Percentiles rank a stretch among this genome's conserved stretches.
Evolutionary conservation across 2,888 invertebrate genomes (phyloP).

Genomic region (Philonicus albiceps): DNA sequence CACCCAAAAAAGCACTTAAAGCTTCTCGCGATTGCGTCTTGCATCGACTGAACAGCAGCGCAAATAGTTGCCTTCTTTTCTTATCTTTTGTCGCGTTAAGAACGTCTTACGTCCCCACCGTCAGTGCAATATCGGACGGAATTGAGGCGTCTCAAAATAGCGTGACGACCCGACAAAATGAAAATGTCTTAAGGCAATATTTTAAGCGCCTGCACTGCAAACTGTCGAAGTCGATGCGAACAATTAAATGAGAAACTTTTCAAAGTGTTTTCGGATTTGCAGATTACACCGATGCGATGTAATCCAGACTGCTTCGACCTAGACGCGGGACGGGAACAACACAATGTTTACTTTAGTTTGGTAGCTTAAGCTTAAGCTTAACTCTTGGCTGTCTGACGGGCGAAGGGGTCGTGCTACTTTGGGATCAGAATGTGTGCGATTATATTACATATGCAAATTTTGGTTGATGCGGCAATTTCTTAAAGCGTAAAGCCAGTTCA

Average conservation of each 20-base stretch:
- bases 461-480: neutral
- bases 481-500: neutral
- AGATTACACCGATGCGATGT: neutral
- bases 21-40: neutral
- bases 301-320: neutral
- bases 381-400: neutral
- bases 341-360: neutral
- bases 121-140: neutral
- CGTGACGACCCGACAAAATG: neutral
- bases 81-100: neutral
- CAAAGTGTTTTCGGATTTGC: neutral
- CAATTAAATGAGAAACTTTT: neutral
- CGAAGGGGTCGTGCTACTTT: neutral
- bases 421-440: neutral
- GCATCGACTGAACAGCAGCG: neutral
- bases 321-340: neutral
- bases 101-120: neutral
- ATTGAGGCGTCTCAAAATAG: neutral
- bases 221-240: neutral
- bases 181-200: neutral
- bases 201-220: neutral
- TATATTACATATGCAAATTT: neutral
- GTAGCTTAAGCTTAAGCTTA: neutral
- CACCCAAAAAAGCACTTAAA: constrained; percentile 15
- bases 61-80: neutral